Conservation (phyloP, 2,113 vertebrate genomes). For the Castor canadensis region DNA sequence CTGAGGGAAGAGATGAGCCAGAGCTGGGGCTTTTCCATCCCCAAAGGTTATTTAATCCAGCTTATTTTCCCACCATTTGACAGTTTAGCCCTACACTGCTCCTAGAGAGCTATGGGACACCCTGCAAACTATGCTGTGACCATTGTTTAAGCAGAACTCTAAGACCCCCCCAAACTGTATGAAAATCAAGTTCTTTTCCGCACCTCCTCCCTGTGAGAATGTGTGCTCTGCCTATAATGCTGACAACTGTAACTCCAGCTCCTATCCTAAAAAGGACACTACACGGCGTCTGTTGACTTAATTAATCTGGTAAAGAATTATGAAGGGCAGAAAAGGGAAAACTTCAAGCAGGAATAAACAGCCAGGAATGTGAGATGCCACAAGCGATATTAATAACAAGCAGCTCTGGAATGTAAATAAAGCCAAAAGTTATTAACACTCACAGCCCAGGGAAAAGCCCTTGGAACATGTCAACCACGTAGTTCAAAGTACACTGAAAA, state of each 20-base stretch:
- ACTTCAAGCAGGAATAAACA: not conserved
- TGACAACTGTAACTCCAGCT: not conserved
- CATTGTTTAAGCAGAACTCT: not conserved
- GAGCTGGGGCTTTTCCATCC: not conserved
- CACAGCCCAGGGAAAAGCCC: not conserved
- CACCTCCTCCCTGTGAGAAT: not conserved
- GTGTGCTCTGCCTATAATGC: not conserved
- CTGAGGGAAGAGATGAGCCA: not conserved
- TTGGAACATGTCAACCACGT: not conserved
- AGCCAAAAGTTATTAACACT: not conserved
- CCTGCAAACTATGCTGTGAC: fast-evolving
- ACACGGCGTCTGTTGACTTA: not conserved
- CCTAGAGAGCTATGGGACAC: not conserved
- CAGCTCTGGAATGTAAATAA: not conserved
- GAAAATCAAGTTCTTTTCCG: not conserved
- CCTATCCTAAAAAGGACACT: not conserved
- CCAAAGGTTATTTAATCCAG: not conserved
- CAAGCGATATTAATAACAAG: not conserved
- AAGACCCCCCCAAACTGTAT: not conserved
- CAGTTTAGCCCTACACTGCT: not conserved
- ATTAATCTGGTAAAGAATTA: not conserved
- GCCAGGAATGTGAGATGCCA: not conserved
- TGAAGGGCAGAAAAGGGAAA: not conserved
- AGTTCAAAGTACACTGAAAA: not conserved
- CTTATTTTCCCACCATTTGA: not conserved